A percentile compares a stretch with the other conserved stretches of the same genome.
phyloP scores from a whole-genome alignment of 2,888 invertebrate genomes.

The Asteroscopus sphinx region DNA sequence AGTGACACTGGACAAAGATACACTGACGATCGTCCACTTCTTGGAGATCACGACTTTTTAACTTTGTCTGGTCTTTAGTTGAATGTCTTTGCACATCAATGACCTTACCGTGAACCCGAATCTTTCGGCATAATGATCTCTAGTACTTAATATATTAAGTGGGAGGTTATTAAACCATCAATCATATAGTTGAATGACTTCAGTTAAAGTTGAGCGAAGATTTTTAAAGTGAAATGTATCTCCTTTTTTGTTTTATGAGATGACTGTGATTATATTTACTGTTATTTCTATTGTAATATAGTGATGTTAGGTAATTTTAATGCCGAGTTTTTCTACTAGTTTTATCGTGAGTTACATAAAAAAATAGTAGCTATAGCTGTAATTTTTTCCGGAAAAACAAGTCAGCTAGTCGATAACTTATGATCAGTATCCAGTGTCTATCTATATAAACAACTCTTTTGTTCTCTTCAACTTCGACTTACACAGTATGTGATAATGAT shows the following conservation, averaged over 20 bases:
- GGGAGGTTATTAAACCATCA: conserved; percentile 58
- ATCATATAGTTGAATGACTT: conserved; percentile 60
- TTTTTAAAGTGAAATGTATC: conserved; percentile 45
- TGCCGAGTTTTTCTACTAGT: too few species aligned
- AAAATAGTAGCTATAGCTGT: too few species aligned
- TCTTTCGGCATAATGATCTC: conserved; percentile 45
- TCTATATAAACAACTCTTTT: too few species aligned
- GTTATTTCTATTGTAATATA: conserved; percentile 12
- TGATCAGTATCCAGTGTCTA: too few species aligned
- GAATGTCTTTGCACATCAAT: conserved; percentile 34
- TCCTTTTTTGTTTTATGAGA: conserved; percentile 18
- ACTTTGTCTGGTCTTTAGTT: too few species aligned
- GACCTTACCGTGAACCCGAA: conserved; percentile 56
- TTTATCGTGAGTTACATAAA: not conserved
- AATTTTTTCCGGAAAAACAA: too few species aligned
- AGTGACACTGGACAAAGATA: too few species aligned
- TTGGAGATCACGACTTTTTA: too few species aligned
- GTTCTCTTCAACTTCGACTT: too few species aligned
- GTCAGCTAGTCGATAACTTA: too few species aligned
- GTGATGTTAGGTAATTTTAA: too few species aligned
- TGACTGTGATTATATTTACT: conserved; percentile 10
- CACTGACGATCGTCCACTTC: too few species aligned
- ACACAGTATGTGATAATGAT: conserved; percentile 21
- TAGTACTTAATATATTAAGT: conserved; percentile 41
- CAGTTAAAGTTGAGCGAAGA: conserved; percentile 22